Conservation (phyloP, 2,797 vertebrate genomes). For the Leucoraja ocellata region DNA sequence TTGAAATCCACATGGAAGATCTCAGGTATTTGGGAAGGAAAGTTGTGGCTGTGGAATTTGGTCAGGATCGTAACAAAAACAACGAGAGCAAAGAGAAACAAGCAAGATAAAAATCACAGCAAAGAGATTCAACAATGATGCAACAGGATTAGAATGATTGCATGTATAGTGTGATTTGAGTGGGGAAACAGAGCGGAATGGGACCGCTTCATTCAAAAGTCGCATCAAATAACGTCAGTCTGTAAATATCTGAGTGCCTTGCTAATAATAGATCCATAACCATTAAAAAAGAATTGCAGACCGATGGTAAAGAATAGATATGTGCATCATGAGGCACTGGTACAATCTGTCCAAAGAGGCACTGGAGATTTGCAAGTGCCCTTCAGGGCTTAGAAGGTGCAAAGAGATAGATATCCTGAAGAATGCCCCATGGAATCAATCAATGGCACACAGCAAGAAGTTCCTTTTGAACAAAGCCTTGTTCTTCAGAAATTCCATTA, state of each 20-base stretch:
- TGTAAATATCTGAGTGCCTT: background rate
- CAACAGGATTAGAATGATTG: background rate
- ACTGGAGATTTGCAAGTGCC: background rate
- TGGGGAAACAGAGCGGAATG: background rate
- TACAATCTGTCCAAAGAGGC: background rate
- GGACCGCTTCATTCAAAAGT: background rate
- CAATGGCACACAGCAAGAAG: background rate
- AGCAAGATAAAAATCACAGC: no score
- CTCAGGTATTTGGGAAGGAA: no score
- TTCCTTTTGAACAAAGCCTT: background rate
- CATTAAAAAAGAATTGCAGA: background rate
- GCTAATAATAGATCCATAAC: background rate
- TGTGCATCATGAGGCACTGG: background rate
- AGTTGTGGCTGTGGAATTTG: no score
- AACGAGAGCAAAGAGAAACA: no score
- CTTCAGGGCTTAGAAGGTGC: background rate
- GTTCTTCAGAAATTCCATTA: background rate
- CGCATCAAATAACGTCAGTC: background rate
- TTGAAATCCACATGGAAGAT: no score
- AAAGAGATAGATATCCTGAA: background rate
- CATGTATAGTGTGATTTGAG: background rate
- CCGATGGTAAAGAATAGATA: background rate
- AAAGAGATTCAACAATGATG: background rate
- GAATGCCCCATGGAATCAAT: background rate
- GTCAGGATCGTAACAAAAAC: no score